Percentiles rank a stretch among this genome's conserved stretches.
Conservation (phyloP, 2,797 vertebrate genomes). For the Pipistrellus kuhlii region DNA sequence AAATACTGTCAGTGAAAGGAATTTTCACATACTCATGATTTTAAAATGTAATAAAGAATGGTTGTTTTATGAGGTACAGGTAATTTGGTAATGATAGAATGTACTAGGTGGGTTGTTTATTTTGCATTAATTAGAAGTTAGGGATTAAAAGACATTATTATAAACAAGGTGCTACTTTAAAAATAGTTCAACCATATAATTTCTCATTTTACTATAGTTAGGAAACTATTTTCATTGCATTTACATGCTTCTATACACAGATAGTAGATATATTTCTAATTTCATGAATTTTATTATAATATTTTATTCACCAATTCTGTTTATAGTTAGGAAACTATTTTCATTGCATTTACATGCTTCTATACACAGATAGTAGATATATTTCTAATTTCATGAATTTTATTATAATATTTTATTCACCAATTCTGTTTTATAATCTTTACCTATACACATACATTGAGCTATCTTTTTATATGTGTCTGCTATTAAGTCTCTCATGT, state of each 20-base stretch:
- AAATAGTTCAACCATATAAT: neutral
- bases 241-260: neutral
- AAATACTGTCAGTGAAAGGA: neutral
- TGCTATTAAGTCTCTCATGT: neutral
- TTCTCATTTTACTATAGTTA: neutral
- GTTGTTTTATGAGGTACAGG: neutral
- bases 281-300: neutral
- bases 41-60: slow-evolving; percentile 49
- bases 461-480: neutral
- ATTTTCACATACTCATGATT: neutral
- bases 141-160: slow-evolving; percentile 31
- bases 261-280: neutral
- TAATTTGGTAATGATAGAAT: neutral
- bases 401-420: neutral
- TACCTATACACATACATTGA: neutral
- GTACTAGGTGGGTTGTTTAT: slow-evolving; percentile 34
- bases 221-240: neutral
- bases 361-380: neutral
- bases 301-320: neutral
- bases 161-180: slow-evolving; percentile 23
- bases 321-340: neutral
- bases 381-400: neutral
- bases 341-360: no score
- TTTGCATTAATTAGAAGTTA: slow-evolving; percentile 40
- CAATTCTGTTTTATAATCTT: neutral